A percentile compares a stretch with the other conserved stretches of the same genome.
Conservation (phyloP, 2,888 invertebrate genomes). For the Halictus quadricinctus region DNA sequence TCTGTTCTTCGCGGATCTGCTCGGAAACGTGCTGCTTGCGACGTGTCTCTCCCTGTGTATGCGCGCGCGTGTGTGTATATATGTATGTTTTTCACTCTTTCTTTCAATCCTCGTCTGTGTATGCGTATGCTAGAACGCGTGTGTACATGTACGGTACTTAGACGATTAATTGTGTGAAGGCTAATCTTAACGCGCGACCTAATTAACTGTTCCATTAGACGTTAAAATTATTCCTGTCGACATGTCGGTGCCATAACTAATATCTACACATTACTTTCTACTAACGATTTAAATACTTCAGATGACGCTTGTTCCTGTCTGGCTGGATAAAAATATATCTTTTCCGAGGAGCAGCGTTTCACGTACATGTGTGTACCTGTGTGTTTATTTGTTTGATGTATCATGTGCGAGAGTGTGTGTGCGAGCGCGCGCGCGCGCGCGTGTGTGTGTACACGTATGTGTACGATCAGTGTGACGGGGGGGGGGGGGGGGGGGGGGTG, state of each 20-base stretch:
- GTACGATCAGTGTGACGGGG: background rate
- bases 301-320: conserved; percentile 47
- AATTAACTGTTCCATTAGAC: conserved; percentile 37
- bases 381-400: background rate
- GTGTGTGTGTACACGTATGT: background rate
- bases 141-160: background rate
- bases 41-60: background rate
- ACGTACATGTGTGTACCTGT: conserved; percentile 30
- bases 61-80: background rate
- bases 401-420: background rate
- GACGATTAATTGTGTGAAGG: conserved; percentile 34
- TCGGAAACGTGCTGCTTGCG: conserved; percentile 23
- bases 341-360: conserved; percentile 61
- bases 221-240: conserved; percentile 22
- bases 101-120: too few species aligned
- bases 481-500: conserved; percentile 10
- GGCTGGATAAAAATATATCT: conserved; percentile 64
- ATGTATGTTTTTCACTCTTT: background rate
- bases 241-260: conserved; percentile 24
- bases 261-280: conserved; percentile 45
- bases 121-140: background rate
- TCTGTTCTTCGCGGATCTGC: conserved; percentile 28
- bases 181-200: conserved; percentile 34
- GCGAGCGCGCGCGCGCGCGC: too few species aligned
- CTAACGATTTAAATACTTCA: conserved; percentile 43